A percentile compares a stretch with the other conserved stretches of the same genome.
These are phyloP conservation scores for Cephus pulcher DNA, from an alignment of 2,888 invertebrate species.

Conservation along the genomic window DNA sequence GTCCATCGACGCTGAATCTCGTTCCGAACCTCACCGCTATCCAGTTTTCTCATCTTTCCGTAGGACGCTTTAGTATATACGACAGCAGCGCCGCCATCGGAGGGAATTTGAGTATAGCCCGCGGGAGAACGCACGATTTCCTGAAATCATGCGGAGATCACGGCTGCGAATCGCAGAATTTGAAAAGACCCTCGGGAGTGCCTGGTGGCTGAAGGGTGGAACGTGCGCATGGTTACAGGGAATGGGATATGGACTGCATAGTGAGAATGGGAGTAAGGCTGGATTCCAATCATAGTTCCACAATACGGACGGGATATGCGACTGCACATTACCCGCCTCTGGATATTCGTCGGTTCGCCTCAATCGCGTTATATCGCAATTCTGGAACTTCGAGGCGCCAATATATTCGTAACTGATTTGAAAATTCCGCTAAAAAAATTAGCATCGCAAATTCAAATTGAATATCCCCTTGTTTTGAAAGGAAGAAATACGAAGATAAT, in stretches of 20 bases:
- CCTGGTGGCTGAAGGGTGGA: neutral
- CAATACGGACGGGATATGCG: constrained; percentile 33
- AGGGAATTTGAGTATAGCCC: neutral
- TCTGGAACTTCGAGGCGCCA: constrained; percentile 37
- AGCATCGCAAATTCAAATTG: neutral
- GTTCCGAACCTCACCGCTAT: neutral
- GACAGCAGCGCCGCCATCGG: neutral
- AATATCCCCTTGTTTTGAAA: neutral
- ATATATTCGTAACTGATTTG: neutral
- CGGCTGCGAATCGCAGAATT: constrained; percentile 16
- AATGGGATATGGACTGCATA: neutral
- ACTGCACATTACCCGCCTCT: neutral
- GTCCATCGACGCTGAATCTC: neutral
- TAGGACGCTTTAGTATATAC: neutral
- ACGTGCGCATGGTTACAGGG: neutral
- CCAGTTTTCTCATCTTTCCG: neutral
- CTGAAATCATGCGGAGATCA: constrained; percentile 1
- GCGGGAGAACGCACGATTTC: constrained; percentile 7
- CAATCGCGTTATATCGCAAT: constrained; percentile 54
- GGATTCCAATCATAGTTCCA: constrained; percentile 48
- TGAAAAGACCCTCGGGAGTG: constrained; percentile 25
- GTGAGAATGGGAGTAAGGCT: neutral
- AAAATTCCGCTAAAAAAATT: neutral
- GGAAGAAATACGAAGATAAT: neutral
- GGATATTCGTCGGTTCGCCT: constrained; percentile 10